Evolutionary conservation across 2,888 invertebrate genomes (phyloP).

Genomic region (Dryomyza anilis): DNA sequence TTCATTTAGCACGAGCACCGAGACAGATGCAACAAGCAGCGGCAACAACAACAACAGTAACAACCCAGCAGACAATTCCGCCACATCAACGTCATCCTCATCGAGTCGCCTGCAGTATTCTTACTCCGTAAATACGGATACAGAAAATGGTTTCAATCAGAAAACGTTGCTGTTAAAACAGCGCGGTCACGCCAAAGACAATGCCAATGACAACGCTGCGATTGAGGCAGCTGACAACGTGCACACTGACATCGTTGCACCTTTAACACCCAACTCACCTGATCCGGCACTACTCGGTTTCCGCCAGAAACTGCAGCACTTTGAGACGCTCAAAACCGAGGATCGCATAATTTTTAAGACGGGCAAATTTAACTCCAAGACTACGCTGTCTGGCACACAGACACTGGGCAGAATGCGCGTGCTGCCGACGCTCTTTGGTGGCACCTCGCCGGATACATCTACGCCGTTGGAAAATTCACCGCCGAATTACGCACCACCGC

Average conservation of each 20-base stretch:
- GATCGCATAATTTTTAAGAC: constrained; percentile 41
- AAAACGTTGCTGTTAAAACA: constrained; percentile 47
- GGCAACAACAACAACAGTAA: constrained; percentile 24
- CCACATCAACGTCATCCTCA: constrained; percentile 32
- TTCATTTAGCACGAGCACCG: constrained; percentile 7
- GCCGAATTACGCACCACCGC: background rate
- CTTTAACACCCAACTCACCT: constrained; percentile 12
- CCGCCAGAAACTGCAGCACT: constrained; percentile 50
- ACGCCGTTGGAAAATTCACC: background rate
- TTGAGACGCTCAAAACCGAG: constrained; percentile 49
- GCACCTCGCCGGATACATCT: background rate
- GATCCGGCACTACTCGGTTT: constrained; percentile 52
- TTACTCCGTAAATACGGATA: constrained; percentile 55
- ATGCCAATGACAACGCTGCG: no score
- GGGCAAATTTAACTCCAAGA: constrained; percentile 34
- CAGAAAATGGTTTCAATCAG: constrained; percentile 52
- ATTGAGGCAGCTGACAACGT: no score
- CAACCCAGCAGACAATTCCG: constrained; percentile 14
- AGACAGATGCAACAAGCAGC: constrained; percentile 32
- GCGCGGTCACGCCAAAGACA: constrained; percentile 34
- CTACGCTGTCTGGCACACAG: background rate
- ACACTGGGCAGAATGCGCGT: constrained; percentile 22
- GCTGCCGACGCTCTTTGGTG: constrained; percentile 16
- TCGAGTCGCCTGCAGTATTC: constrained; percentile 45
- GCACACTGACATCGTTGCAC: background rate